A percentile compares a stretch with the other conserved stretches of the same genome.
Evolutionary conservation across 2,113 vertebrate species (phyloP).

Genomic region (Megatriorchis doriae): DNA sequence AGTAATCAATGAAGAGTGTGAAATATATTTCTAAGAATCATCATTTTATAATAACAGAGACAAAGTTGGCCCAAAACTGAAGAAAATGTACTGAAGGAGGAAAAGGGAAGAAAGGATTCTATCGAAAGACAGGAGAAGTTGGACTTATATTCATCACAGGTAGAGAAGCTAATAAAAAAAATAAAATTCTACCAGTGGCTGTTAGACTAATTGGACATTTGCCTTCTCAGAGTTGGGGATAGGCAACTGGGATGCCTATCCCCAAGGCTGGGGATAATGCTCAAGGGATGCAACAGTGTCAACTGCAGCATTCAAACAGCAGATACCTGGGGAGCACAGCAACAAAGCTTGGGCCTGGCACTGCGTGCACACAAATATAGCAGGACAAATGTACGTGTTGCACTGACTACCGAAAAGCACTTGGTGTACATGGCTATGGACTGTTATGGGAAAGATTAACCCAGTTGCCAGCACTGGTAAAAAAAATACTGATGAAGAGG

Average conservation of each 20-base stretch:
- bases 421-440: neutral
- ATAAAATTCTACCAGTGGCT: neutral
- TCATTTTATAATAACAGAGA: neutral
- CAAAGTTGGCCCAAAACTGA: neutral
- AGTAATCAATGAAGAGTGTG: neutral
- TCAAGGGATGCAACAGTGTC: neutral
- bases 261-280: neutral
- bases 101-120: neutral
- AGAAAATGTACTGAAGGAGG: neutral
- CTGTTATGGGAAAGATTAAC: neutral
- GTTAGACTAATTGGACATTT: neutral
- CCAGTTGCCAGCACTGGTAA: neutral
- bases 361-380: neutral
- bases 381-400: neutral
- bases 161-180: neutral
- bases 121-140: neutral
- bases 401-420: neutral
- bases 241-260: too few species aligned
- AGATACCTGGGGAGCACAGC: fast-evolving
- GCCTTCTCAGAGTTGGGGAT: neutral
- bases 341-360: neutral
- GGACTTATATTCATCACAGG: neutral
- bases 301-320: neutral
- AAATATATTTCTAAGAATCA: neutral
- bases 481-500: neutral